Percentiles rank a stretch among this genome's conserved stretches.
Conservation (phyloP, 2,888 invertebrate genomes). For the Sesia bembeciformis region DNA sequence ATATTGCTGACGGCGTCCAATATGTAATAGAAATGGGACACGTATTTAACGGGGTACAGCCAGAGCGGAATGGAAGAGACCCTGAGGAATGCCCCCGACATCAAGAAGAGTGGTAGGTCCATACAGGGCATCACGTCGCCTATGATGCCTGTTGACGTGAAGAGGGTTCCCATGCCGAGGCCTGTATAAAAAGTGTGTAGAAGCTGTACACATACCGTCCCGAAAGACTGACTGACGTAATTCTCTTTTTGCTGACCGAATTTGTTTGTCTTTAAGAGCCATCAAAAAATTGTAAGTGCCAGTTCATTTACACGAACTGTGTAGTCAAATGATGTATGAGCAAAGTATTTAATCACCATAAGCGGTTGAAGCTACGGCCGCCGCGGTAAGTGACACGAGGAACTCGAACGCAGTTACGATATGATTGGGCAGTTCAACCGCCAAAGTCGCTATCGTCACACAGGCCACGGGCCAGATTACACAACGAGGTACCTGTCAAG, state of each 20-base stretch:
- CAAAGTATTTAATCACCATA: constrained; percentile 32
- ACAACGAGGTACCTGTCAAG: constrained; percentile 45
- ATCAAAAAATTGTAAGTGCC: too few relatives aligned
- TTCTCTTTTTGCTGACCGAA: too few relatives aligned
- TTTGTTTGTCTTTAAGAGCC: too few relatives aligned
- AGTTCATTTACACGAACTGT: too few relatives aligned
- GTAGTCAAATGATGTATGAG: too few relatives aligned
- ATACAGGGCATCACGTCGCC: constrained; percentile 63
- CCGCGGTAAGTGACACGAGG: constrained; percentile 24
- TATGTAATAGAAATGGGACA: constrained; percentile 69
- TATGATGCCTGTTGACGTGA: constrained; percentile 52
- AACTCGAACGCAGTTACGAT: constrained; percentile 37
- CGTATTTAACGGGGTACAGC: constrained; percentile 52
- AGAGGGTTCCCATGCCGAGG: constrained; percentile 60
- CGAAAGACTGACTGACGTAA: not conserved
- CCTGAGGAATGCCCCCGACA: constrained; percentile 63
- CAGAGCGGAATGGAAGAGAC: constrained; percentile 54
- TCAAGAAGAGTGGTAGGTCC: constrained; percentile 57
- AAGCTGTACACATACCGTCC: not conserved
- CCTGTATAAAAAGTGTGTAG: constrained; percentile 26
- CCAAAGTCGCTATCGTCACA: constrained; percentile 34
- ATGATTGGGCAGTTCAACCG: constrained; percentile 48
- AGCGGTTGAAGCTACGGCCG: constrained; percentile 40
- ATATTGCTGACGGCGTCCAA: constrained; percentile 69
- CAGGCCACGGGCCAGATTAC: constrained; percentile 46